phyloP scores from a whole-genome alignment of 2,888 invertebrate genomes.

The Zaprionus obscuricornis region DNA sequence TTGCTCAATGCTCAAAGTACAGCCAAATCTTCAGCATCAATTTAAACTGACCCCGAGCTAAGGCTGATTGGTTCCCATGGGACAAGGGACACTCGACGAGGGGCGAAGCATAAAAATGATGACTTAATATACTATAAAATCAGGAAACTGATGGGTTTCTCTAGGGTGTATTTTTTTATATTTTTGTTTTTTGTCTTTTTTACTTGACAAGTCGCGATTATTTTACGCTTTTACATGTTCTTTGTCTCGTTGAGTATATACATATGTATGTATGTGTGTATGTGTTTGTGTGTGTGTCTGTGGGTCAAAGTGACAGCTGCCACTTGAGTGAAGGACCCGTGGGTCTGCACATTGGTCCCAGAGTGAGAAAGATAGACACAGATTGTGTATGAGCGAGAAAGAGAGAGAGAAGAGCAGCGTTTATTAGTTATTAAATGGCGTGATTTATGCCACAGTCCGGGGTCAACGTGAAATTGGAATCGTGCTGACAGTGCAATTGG shows the following conservation, averaged over 20 bases:
- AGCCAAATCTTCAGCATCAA: constrained; percentile 28
- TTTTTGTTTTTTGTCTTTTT: no score
- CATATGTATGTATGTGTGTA: background rate
- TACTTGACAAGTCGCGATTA: constrained; percentile 51
- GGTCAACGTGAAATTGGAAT: constrained; percentile 21
- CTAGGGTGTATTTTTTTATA: constrained; percentile 70
- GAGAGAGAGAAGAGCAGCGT: constrained; percentile 38
- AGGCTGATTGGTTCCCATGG: constrained; percentile 28
- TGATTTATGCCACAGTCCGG: constrained; percentile 60
- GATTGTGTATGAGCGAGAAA: background rate
- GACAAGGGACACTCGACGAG: constrained; percentile 1
- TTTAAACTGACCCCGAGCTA: constrained; percentile 38
- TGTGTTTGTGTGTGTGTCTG: background rate
- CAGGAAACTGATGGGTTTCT: constrained; percentile 72
- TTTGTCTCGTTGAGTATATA: constrained; percentile 4
- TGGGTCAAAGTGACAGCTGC: constrained; percentile 81
- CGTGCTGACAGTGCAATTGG: constrained; percentile 47
- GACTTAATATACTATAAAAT: constrained; percentile 69
- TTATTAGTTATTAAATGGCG: constrained; percentile 74
- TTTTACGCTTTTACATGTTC: constrained; percentile 75
- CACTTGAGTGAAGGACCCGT: constrained; percentile 69
- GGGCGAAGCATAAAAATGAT: constrained; percentile 59
- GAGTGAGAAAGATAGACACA: background rate
- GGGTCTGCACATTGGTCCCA: constrained; percentile 22
- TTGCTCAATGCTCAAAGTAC: no score